Evolutionary conservation across 2,797 vertebrate species (phyloP).

Genomic region (Triplophysa bombifrons): DNA sequence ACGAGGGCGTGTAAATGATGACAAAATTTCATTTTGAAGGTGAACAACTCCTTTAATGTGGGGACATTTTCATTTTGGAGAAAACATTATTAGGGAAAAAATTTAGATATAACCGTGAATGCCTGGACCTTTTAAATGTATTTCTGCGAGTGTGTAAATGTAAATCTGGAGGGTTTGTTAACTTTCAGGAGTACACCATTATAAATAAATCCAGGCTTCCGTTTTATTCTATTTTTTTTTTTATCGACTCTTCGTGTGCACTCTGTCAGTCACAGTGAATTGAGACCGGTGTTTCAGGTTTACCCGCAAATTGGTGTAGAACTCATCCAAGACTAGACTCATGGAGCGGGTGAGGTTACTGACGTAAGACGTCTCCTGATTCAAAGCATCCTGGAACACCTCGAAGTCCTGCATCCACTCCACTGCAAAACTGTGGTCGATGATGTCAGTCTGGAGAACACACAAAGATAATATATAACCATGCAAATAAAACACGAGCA

Average conservation of each 20-base stretch:
- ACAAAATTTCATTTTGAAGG: too few species aligned
- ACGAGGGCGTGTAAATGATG: too few species aligned
- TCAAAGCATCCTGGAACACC: constrained; percentile 92
- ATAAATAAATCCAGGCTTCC: too few species aligned
- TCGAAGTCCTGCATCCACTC: constrained; percentile 99
- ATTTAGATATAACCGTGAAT: background rate
- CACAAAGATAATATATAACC: background rate
- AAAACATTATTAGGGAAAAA: too few species aligned
- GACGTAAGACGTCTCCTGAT: constrained; percentile 91
- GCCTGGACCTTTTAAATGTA: too few species aligned
- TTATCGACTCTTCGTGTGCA: background rate
- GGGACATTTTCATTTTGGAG: too few species aligned
- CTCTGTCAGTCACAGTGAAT: background rate
- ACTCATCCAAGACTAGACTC: constrained; percentile 96
- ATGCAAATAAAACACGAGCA: background rate
- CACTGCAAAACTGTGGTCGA: constrained; percentile 94
- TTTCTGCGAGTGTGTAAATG: too few species aligned
- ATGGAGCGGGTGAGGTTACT: constrained; percentile 96
- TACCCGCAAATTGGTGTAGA: constrained; percentile 88
- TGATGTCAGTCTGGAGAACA: constrained; percentile 87
- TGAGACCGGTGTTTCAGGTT: background rate
- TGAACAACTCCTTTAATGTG: too few species aligned
- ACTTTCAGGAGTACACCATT: too few species aligned
- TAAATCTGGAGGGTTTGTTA: too few species aligned
- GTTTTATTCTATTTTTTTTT: too few species aligned